Percentiles rank a stretch among this genome's conserved stretches.
These are phyloP conservation scores for Uria lomvia DNA, from an alignment of 2,113 vertebrate species.

Conservation along the genomic window DNA sequence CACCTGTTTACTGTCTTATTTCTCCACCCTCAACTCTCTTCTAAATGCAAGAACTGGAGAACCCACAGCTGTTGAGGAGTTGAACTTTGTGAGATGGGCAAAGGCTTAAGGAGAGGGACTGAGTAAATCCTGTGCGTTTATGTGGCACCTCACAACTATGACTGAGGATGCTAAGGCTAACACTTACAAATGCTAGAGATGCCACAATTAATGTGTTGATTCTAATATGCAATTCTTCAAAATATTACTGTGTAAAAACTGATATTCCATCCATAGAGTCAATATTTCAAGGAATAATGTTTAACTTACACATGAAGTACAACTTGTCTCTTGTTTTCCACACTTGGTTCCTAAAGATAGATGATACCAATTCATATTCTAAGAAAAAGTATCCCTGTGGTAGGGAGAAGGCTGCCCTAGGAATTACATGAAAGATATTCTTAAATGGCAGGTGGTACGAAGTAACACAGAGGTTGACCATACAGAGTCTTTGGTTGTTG, in stretches of 20 bases:
- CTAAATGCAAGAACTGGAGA: neutral
- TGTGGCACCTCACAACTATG: neutral
- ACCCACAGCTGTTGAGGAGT: neutral
- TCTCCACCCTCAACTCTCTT: neutral
- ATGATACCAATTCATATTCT: neutral
- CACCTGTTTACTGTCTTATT: neutral
- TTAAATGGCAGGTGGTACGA: neutral
- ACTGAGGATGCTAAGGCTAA: neutral
- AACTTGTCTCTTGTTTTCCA: neutral
- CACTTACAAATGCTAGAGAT: neutral
- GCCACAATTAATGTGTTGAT: neutral
- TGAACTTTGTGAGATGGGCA: neutral
- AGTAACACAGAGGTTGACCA: neutral
- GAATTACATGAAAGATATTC: neutral
- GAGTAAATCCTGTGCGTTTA: neutral
- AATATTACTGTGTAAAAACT: neutral
- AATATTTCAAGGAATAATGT: too few relatives aligned
- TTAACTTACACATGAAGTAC: neutral
- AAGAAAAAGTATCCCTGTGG: neutral
- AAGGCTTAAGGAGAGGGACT: neutral
- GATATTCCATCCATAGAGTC: neutral
- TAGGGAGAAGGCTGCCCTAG: neutral
- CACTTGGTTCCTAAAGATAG: neutral
- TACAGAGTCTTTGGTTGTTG: neutral
- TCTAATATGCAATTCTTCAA: neutral